phyloP scores from a whole-genome alignment of 92 coral and sea anemone species.

The Phenganax subtilis region DNA sequence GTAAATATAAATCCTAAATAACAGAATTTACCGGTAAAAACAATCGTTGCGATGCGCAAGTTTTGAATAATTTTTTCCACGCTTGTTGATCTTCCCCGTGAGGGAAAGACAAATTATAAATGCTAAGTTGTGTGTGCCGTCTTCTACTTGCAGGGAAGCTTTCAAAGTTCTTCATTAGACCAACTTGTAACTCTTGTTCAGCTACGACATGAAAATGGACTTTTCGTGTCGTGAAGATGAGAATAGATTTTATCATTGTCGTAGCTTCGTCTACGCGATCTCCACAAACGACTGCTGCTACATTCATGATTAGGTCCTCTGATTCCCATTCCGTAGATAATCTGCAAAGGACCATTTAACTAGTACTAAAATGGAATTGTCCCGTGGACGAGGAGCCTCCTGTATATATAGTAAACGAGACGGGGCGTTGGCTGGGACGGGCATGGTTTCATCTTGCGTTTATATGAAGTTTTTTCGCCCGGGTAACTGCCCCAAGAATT shows the following conservation, averaged over 20 bases:
- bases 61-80: slow-evolving; percentile 87
- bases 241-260: slow-evolving; percentile 75
- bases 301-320: slow-evolving; percentile 8
- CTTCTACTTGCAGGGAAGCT: slow-evolving; percentile 53
- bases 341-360: neutral
- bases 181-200: slow-evolving; percentile 62
- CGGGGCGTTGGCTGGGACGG: neutral
- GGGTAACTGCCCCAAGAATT: too few relatives aligned
- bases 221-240: slow-evolving; percentile 61
- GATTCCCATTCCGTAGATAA: slow-evolving; percentile 27
- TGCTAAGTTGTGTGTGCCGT: slow-evolving; percentile 58
- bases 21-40: slow-evolving; percentile 70
- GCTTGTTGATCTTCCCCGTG: slow-evolving; percentile 49
- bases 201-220: slow-evolving; percentile 73
- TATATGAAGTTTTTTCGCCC: too few relatives aligned
- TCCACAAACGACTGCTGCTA: slow-evolving; percentile 82
- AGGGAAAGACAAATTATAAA: slow-evolving; percentile 70
- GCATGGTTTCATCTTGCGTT: too few relatives aligned
- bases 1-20: too few relatives aligned
- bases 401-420: too few relatives aligned
- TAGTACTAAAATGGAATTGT: neutral
- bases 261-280: slow-evolving; percentile 65
- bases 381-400: neutral
- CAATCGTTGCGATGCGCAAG: slow-evolving; percentile 87
- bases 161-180: slow-evolving; percentile 43